A percentile compares a stretch with the other conserved stretches of the same genome.
These are phyloP conservation scores for Anarsia innoxiella DNA, from an alignment of 2,888 invertebrate genomes.

Conservation along the genomic window DNA sequence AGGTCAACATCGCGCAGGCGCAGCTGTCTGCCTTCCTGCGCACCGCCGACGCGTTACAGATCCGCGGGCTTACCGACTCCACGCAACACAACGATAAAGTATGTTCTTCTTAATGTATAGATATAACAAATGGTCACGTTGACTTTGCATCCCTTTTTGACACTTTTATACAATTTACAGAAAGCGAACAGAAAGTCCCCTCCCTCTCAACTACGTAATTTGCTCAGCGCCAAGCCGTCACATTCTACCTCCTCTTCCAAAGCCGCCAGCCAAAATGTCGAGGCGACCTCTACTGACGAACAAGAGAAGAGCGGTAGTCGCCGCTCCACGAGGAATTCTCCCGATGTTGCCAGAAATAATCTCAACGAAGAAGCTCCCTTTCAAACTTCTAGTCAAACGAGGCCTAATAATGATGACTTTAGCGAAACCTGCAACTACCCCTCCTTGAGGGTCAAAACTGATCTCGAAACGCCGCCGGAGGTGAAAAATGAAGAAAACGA, in stretches of 20 bases:
- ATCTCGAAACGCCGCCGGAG: conserved; percentile 69
- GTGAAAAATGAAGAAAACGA: conserved; percentile 69
- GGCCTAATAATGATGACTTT: conserved; percentile 74
- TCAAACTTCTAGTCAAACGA: conserved; percentile 75
- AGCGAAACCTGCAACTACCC: conserved; percentile 69
- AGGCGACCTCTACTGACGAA: conserved; percentile 62
- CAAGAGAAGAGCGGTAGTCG: conserved; percentile 63
- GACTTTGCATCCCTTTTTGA: no score
- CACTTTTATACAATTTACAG: no score
- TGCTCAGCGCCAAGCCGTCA: conserved; percentile 73
- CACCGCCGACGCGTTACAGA: conserved; percentile 86
- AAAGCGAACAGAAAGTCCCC: conserved; percentile 71
- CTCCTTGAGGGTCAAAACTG: conserved; percentile 70
- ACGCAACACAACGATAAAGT: conserved; percentile 74
- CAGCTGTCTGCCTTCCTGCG: conserved; percentile 84
- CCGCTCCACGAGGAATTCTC: conserved; percentile 69
- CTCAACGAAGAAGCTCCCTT: conserved; percentile 72
- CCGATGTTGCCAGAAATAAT: conserved; percentile 74
- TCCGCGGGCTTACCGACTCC: conserved; percentile 84
- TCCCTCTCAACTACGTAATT: conserved; percentile 72
- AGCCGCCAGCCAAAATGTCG: conserved; percentile 74
- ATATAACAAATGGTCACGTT: no score
- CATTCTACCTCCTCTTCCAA: conserved; percentile 72
- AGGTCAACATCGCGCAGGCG: conserved; percentile 87
- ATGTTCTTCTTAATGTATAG: conserved; percentile 21